These are phyloP conservation scores for Cosmia pyralina DNA, from an alignment of 2,888 invertebrate genomes.

Conservation along the genomic window DNA sequence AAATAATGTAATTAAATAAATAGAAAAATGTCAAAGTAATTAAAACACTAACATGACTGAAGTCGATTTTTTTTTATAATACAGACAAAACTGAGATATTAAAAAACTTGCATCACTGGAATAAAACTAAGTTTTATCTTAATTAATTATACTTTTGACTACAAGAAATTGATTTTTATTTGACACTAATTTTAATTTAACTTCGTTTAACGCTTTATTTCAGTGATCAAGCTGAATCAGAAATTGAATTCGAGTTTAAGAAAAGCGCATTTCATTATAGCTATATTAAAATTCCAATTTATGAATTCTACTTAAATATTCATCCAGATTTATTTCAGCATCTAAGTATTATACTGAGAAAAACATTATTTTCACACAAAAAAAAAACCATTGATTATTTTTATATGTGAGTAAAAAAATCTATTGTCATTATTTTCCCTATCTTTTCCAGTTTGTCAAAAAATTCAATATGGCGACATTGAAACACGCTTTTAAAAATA, in stretches of 20 bases:
- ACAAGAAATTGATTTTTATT: constrained; percentile 59
- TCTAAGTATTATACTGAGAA: no score
- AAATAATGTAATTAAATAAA: constrained; percentile 63
- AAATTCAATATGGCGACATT: constrained; percentile 34
- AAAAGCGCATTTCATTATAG: constrained; percentile 36
- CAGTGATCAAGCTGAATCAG: constrained; percentile 55
- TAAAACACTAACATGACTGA: constrained; percentile 64
- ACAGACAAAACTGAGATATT: constrained; percentile 43
- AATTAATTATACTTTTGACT: constrained; percentile 58
- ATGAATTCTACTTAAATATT: neutral
- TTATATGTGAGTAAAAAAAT: neutral
- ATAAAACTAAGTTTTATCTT: constrained; percentile 29
- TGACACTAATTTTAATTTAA: constrained; percentile 55
- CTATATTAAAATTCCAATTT: constrained; percentile 3
- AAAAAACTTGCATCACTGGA: constrained; percentile 60
- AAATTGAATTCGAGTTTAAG: constrained; percentile 42
- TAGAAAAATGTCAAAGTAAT: constrained; percentile 46
- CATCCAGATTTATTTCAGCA: neutral
- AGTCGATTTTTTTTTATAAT: constrained; percentile 45
- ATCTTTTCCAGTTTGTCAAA: neutral
- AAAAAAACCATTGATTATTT: neutral
- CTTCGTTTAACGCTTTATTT: constrained; percentile 43
- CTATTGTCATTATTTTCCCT: constrained; percentile 20
- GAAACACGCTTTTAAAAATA: constrained; percentile 43
- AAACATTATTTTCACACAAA: neutral